A percentile compares a stretch with the other conserved stretches of the same genome.
Conservation (phyloP, 2,113 vertebrate genomes). For the Tachycineta bicolor region DNA sequence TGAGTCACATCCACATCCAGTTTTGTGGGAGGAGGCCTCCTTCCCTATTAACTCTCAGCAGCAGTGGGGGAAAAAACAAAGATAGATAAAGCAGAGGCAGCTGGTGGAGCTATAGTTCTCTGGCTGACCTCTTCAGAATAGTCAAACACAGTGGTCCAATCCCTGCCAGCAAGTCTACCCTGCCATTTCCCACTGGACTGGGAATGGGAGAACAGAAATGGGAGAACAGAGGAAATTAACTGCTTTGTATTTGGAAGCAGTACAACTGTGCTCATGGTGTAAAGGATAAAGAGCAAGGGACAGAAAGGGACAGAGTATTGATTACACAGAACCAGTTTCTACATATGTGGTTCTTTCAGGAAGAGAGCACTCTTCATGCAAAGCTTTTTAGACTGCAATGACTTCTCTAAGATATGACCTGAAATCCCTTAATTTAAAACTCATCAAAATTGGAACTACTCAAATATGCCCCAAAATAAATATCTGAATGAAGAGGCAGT, state of each 20-base stretch:
- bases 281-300: neutral
- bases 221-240: neutral
- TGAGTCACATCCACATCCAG: neutral
- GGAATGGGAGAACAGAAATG: neutral
- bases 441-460: neutral
- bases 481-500: neutral
- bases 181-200: neutral
- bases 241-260: neutral
- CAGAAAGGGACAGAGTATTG: neutral
- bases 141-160: neutral
- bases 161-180: neutral
- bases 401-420: neutral
- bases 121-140: neutral
- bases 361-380: neutral
- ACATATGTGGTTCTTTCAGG: neutral
- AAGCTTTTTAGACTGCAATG: neutral
- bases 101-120: neutral
- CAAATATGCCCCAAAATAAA: neutral
- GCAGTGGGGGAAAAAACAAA: neutral
- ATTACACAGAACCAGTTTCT: neutral
- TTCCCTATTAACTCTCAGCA: neutral
- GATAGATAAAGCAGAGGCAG: neutral
- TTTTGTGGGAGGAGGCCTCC: constrained; percentile 2
- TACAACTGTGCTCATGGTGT: neutral
- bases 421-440: neutral